Percentiles rank a stretch among this genome's conserved stretches.
Conservation (phyloP, 2,797 vertebrate genomes). For the Hemibagrus guttatus region DNA sequence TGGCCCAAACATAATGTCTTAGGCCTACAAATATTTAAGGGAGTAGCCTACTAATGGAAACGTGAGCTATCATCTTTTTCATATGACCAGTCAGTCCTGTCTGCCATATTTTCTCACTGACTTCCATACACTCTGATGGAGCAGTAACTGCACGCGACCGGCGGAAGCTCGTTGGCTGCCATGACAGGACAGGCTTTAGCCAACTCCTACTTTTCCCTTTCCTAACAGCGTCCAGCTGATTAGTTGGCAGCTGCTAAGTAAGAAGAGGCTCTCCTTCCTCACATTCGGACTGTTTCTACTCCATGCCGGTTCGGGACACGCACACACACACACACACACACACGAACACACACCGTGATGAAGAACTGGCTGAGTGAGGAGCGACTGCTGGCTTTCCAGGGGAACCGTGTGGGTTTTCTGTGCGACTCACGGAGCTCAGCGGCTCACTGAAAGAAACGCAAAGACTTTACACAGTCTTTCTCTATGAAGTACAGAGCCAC, state of each 20-base stretch:
- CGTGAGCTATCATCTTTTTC: neutral
- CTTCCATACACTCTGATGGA: no score
- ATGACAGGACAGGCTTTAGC: neutral
- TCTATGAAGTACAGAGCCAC: conserved; percentile 21
- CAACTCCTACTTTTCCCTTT: conserved; percentile 2
- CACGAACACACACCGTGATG: conserved; percentile 58
- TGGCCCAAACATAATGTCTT: neutral
- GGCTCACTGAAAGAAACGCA: neutral
- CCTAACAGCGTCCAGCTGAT: neutral
- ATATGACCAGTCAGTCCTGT: neutral
- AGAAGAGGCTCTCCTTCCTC: neutral
- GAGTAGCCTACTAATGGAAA: neutral
- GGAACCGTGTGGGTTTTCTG: conserved; percentile 40
- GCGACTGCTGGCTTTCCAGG: conserved; percentile 48
- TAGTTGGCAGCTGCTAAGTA: neutral
- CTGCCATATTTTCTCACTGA: neutral
- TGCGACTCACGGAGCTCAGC: neutral
- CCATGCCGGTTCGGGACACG: conserved; percentile 36
- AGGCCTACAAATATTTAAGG: neutral
- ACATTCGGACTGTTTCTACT: neutral
- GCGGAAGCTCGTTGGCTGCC: conserved; percentile 16
- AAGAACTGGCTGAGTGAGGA: conserved; percentile 39
- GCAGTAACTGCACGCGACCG: neutral
- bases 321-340: conserved; percentile 33
- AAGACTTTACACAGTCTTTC: neutral